Percentiles rank a stretch among this genome's conserved stretches.
Conservation (phyloP, 2,888 invertebrate genomes). For the Abscondita cerata region DNA sequence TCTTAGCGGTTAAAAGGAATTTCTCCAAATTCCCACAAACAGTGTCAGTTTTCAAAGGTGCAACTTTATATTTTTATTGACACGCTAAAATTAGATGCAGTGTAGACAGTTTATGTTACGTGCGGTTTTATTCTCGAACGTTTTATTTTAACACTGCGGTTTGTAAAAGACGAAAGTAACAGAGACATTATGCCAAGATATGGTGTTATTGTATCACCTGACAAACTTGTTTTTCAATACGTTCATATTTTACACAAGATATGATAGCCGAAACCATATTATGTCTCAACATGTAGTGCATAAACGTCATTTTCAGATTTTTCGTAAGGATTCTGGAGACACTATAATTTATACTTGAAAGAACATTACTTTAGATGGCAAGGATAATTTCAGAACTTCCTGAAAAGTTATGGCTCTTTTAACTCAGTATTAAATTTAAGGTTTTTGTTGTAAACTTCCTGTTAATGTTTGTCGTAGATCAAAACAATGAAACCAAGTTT, state of each 20-base stretch:
- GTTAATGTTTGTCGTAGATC: constrained; percentile 33
- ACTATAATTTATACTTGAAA: constrained; percentile 14
- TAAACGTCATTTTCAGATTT: constrained; percentile 8
- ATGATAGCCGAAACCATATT: no score
- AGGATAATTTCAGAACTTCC: constrained; percentile 29
- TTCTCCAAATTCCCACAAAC: constrained; percentile 18
- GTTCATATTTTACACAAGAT: no score
- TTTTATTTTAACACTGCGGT: constrained; percentile 32
- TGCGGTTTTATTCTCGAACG: constrained; percentile 21
- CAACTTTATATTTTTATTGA: constrained; percentile 31
- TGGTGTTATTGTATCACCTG: not conserved
- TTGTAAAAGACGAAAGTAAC: constrained; percentile 12
- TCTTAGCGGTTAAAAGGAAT: constrained; percentile 10
- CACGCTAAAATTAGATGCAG: constrained; percentile 28
- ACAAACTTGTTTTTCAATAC: not conserved
- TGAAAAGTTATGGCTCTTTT: constrained; percentile 30
- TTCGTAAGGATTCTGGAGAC: not conserved
- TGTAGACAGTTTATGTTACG: constrained; percentile 27
- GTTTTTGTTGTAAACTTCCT: constrained; percentile 33
- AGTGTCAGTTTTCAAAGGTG: constrained; percentile 25
- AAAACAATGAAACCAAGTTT: constrained; percentile 26
- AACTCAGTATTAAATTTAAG: constrained; percentile 31
- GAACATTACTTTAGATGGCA: constrained; percentile 26
- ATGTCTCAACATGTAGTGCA: not conserved
- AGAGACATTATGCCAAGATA: constrained; percentile 1